Conservation (phyloP, 2,113 vertebrate genomes). For the Arvicanthis niloticus region DNA sequence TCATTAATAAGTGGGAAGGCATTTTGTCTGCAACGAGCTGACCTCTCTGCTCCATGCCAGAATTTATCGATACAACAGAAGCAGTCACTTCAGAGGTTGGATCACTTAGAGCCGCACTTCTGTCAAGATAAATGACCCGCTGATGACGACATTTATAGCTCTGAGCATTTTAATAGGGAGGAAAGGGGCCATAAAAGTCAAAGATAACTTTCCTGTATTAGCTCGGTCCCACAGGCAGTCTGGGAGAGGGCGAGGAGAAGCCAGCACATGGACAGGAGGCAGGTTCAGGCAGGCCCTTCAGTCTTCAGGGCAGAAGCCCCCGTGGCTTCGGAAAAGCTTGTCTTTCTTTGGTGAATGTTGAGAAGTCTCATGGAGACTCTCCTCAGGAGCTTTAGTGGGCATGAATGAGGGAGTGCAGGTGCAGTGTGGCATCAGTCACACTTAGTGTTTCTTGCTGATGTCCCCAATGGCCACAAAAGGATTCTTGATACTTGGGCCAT, state of each 20-base stretch:
- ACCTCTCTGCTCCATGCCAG: slow-evolving; percentile 78
- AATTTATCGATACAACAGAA: slow-evolving; percentile 82
- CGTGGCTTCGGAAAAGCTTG: background rate
- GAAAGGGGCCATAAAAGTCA: slow-evolving; percentile 80
- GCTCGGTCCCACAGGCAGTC: slow-evolving; percentile 25
- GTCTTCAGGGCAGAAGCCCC: background rate
- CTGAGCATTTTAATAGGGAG: slow-evolving; percentile 82
- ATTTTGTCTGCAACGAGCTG: slow-evolving; percentile 76
- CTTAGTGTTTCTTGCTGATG: too few relatives aligned
- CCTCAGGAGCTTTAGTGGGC: fast-evolving
- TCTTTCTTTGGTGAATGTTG: background rate
- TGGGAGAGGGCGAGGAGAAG: background rate
- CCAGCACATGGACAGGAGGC: fast-evolving
- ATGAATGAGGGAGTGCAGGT: fast-evolving
- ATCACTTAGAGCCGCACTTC: slow-evolving; percentile 75
- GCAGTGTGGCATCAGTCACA: too few relatives aligned
- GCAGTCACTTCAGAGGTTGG: slow-evolving; percentile 80
- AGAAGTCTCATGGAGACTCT: too few relatives aligned
- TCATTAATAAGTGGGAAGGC: slow-evolving; percentile 81
- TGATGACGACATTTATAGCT: slow-evolving; percentile 79
- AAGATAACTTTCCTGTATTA: slow-evolving; percentile 71
- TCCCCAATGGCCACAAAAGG: background rate
- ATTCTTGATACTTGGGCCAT: background rate
- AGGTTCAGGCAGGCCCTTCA: background rate
- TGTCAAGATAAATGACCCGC: slow-evolving; percentile 83